Evolutionary conservation across 2,113 vertebrate species (phyloP).

Genomic region (Eubucco bourcierii): DNA sequence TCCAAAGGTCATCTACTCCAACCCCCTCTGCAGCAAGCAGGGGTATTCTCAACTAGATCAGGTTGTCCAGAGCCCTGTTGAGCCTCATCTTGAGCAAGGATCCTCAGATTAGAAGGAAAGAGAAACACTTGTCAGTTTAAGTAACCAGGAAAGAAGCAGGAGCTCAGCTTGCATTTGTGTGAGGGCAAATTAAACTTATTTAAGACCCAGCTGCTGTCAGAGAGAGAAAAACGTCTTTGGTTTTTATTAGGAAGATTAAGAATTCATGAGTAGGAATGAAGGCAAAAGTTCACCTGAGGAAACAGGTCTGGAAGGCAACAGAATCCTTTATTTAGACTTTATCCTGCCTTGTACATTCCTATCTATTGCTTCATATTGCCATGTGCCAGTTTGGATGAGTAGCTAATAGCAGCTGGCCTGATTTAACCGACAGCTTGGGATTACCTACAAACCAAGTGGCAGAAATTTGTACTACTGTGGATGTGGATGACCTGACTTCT

Average conservation of each 20-base stretch:
- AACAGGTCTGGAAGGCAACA: not conserved
- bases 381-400: constrained; percentile 16
- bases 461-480: not conserved
- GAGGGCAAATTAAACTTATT: not conserved
- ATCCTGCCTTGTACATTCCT: not conserved
- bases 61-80: too few relatives aligned
- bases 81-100: not conserved
- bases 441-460: not conserved
- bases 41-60: too few relatives aligned
- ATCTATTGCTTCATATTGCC: not conserved
- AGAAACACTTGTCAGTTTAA: not conserved
- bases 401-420: not conserved
- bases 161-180: not conserved
- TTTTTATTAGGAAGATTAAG: not conserved
- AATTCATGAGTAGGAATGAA: not conserved
- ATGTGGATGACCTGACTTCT: not conserved
- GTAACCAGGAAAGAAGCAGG: not conserved
- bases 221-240: not conserved
- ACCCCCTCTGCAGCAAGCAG: too few relatives aligned
- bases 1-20: too few relatives aligned
- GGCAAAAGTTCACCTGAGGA: constrained; percentile 23
- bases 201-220: not conserved
- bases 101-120: not conserved
- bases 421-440: not conserved
- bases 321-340: constrained; percentile 29